Evolutionary conservation across 2,888 invertebrate genomes (phyloP).

Genomic region (Scaeva pyrastri): DNA sequence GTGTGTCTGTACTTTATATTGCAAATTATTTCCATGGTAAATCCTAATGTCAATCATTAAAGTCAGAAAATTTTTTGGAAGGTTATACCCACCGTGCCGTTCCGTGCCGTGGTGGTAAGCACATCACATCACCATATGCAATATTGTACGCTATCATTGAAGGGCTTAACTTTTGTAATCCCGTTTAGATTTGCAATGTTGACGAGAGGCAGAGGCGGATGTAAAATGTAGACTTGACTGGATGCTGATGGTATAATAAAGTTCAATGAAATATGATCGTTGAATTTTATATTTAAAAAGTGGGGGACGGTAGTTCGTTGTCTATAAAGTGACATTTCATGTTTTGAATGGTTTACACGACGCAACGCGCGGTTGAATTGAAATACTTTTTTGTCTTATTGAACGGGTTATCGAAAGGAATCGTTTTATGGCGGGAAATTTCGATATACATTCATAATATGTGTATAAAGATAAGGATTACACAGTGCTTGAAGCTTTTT

Average conservation of each 20-base stretch:
- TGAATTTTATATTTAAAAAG: constrained; percentile 7
- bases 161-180: constrained; percentile 74
- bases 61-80: constrained; percentile 59
- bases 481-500: no score
- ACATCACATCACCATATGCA: constrained; percentile 22
- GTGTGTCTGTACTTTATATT: constrained; percentile 62
- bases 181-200: constrained; percentile 66
- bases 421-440: no score
- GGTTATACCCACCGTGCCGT: constrained; percentile 15
- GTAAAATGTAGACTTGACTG: constrained; percentile 32
- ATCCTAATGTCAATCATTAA: constrained; percentile 76
- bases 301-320: not conserved
- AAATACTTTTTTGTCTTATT: constrained; percentile 1
- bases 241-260: constrained; percentile 55
- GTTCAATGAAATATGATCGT: constrained; percentile 65
- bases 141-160: constrained; percentile 43
- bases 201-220: constrained; percentile 46
- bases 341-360: constrained; percentile 51
- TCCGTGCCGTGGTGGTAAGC: no score
- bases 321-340: constrained; percentile 55
- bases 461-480: no score
- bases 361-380: constrained; percentile 30
- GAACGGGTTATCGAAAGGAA: no score
- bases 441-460: no score
- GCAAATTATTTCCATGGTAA: constrained; percentile 75